Conservation (phyloP, 2,888 invertebrate genomes). For the Hesperia comma region DNA sequence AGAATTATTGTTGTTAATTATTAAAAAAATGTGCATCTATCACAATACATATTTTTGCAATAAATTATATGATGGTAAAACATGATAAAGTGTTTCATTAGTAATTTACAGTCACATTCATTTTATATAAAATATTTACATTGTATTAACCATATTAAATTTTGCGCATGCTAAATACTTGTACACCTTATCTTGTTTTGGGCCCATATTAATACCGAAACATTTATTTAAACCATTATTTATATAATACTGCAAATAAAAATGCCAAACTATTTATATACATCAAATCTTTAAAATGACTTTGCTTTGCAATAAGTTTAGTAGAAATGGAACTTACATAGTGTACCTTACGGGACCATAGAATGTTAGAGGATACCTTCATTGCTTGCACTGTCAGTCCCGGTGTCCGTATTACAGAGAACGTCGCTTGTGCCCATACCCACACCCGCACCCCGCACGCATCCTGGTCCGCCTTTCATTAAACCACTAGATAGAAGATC, state of each 20-base stretch:
- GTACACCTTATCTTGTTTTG: conserved; percentile 74
- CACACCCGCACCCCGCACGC: conserved; percentile 70
- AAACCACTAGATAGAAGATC: conserved; percentile 94
- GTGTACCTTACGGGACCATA: conserved; percentile 75
- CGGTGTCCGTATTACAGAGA: conserved; percentile 72
- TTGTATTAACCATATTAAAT: conserved; percentile 57
- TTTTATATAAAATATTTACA: conserved; percentile 50
- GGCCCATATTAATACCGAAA: conserved; percentile 50
- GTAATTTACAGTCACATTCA: conserved; percentile 43
- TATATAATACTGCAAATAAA: conserved; percentile 48
- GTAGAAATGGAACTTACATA: conserved; percentile 76
- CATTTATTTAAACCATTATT: conserved; percentile 39
- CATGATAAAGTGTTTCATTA: conserved; percentile 71
- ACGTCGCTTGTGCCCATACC: conserved; percentile 65
- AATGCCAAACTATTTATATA: conserved; percentile 63
- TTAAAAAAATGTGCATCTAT: too few species aligned
- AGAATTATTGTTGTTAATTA: conserved; percentile 9
- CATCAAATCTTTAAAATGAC: conserved; percentile 61
- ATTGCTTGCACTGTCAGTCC: conserved; percentile 77
- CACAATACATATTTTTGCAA: not conserved
- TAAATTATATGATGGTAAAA: conserved; percentile 50
- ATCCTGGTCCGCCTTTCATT: conserved; percentile 79
- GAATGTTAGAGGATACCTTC: conserved; percentile 81
- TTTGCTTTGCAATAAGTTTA: conserved; percentile 73
- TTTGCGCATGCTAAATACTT: conserved; percentile 62